Conservation (phyloP, 2,797 vertebrate genomes). For the Alcedo quadribrachys region DNA sequence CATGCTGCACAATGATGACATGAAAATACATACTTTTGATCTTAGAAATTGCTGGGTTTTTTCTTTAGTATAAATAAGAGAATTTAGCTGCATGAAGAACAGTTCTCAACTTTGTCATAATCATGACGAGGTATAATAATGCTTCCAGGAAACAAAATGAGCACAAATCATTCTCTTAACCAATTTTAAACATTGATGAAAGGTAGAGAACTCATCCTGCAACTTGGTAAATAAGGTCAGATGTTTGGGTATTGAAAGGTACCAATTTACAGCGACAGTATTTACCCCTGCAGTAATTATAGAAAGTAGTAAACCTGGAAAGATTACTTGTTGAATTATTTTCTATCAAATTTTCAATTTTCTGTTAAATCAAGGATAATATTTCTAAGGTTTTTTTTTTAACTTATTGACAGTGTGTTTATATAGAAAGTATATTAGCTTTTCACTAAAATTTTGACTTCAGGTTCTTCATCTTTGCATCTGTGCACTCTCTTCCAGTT, state of each 20-base stretch:
- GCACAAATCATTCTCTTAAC: neutral
- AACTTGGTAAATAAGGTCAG: neutral
- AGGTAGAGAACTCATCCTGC: neutral
- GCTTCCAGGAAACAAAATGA: neutral
- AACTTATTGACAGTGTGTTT: neutral
- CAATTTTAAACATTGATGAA: neutral
- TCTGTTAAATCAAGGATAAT: neutral
- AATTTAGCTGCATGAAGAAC: neutral
- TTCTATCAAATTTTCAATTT: neutral
- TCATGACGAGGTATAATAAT: neutral
- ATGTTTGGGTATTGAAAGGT: neutral
- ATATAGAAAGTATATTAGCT: neutral
- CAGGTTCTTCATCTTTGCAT: rapidly evolving
- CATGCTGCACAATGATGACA: neutral
- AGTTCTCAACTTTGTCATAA: neutral
- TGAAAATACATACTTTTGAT: neutral
- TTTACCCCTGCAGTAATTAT: neutral
- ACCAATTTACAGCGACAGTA: neutral
- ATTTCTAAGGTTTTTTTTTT: neutral
- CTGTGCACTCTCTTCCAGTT: neutral
- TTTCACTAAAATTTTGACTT: neutral
- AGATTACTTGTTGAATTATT: neutral
- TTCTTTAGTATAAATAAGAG: neutral
- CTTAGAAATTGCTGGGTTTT: neutral
- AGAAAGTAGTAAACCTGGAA: neutral